Base-by-base conservation (phyloP, 2,888 invertebrate species). In the Tipula vernalis region DNA sequence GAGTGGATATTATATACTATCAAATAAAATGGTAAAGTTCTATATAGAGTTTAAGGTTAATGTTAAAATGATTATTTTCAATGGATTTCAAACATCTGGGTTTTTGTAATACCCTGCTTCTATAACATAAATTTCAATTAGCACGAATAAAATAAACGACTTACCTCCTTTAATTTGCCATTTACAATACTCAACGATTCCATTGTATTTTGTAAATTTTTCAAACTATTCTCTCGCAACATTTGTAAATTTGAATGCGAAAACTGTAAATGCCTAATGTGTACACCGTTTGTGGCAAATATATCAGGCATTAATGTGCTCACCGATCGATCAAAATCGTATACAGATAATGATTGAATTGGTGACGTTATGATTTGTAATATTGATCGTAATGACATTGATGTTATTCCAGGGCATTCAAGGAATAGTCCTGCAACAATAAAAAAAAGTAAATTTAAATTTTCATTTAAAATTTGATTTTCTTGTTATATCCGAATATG, bases 281-380 rank as follows among this genome's bases (percentile, higher is more conserved):
- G 94, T 87, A 94, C 92, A 90, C 91, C 91, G 36, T 94, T 92
- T 87, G 96, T 96, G 13, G 83, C 13, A 91, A 97, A 97, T 89
- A 96, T 93, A 89, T 95, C 95, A 88, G 94, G 92, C 88, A 95
- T 95, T 87, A 98, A 93, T 89, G 95, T 94, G 88, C 95, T 95
- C 89, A 96, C 94, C 89, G 95, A 94, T 89, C 95, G 95, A 92
- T 98, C 97, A 89, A 98, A 93, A 91, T 97, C 97, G 93, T 97
- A 97, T 89, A 98, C 95, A 90, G 96, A 97, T 90, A 98, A 93
- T 86, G 97, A 97, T 91, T 97, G 97, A 89, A 98, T 94, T 44
- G 94, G 93, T 71, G 93, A 93, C 89, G 93, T 93, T 90, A 95
- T 94, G 90, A 94, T 94, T 89, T 95, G 93, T 89, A 97, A 92